Base-by-base conservation (phyloP, 2,797 vertebrate genomes). In the Halcyon smyrnensis region DNA sequence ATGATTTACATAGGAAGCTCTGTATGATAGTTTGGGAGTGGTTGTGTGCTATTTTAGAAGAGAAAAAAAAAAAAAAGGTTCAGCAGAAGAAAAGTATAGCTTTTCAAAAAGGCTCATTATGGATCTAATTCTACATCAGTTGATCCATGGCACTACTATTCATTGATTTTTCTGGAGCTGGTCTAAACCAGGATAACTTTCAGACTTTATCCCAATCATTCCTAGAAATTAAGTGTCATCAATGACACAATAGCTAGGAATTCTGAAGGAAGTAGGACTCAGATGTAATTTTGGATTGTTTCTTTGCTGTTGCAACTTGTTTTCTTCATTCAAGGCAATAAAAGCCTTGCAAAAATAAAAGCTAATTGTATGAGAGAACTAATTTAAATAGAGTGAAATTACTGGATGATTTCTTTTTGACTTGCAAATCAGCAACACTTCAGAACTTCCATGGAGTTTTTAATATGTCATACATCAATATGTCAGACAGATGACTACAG, bases 361-460 rank as follows among this genome's bases (percentile, higher is more conserved):
- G 25, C 1, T 45, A 77, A 32, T 37, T 81, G 7, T 2, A 11
- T 28, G 62, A 54, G 5, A 43, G 2, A 39, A 39, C 3, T 65
- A 39, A 60, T 17, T 53, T 54, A 60, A 78, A 70, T 15, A 24
- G 3, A 67, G 36, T 43, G 0, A 68, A 81, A 51, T 70, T 64
- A 18, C 7, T 37, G 10, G 2, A 25, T 20, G 0, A 34, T 15
- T 1, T 13, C 14, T 64, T 71, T 57, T 11, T 50, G 48, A 36
- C 6, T 27, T 51, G 5, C 7, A 81, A 59, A 6, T 27, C 27
- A 78, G 3, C 5, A 76, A 46, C 30, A 51, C 9, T 14, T 64
- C 5, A 15, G 27, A 59, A 60, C 14, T 69, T 80, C 8, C 14
- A 16, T 1, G 3, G 24, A 50, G 11, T 71, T 84, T 75, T n/a